Evolutionary conservation across 1,140 invertebrate species (phyloP), one percentile per base, ranked within the genome.

Genomic region (Lordiphosa mommai): DNA sequence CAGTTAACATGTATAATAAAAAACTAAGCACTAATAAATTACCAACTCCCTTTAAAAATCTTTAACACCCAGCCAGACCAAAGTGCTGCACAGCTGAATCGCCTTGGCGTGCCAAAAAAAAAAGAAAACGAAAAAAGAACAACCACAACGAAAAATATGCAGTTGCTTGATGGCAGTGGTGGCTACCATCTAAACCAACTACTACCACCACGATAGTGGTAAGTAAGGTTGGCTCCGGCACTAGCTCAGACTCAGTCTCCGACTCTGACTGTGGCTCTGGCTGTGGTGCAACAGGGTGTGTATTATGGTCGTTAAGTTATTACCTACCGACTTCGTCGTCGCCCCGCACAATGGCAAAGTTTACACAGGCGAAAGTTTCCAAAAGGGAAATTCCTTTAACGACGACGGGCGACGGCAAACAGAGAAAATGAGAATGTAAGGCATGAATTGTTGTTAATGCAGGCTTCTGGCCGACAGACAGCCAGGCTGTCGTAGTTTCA

Each of bases 261-360:
- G 29, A 20, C 20, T 44, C 10, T 23, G 17, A 17, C 7, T 46
- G 51, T 64, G 34, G 32, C 60, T 47, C 27, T 50, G 38, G 10
- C 16, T 29, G 32, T 52, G 63, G 72, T 72, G 77, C 77, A 84
- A 84, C 77, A 84, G 77, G 77, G 77, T 84, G 77, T 85, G 77
- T 85, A 84, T 84, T 84, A 84, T 84, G 79, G 79, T 77, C 77
- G 77, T 84, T 84, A 84, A 84, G 77, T 84, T 84, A 84, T 84
- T 84, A 84, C 72, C 72, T 84, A 72, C 55, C 72, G 67, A 30
- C 46, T 30, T 6, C 30, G 37, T 32, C 43, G 7, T 3, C 12
- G 13, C 8, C 14, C 16, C 14, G 37, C 52, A 84, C 77, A 84
- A 84, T 72, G 77, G 52, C 77, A 72, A 84, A 84, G 77, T 84